Conservation (phyloP, 2,797 vertebrate genomes). For the Galaxias olidus region DNA sequence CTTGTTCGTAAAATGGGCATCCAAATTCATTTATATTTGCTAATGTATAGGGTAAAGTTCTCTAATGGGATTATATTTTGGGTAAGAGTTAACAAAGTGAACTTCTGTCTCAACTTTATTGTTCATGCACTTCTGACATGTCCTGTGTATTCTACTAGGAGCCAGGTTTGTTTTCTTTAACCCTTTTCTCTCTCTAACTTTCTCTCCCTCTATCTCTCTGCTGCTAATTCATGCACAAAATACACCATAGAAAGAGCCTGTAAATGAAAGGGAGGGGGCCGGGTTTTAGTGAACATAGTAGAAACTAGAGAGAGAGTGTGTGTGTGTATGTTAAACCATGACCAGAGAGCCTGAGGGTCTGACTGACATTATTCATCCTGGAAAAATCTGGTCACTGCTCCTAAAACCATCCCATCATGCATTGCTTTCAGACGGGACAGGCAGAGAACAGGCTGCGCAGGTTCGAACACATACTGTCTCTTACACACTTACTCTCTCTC, state of each 20-base stretch:
- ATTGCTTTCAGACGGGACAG: conserved; percentile 14
- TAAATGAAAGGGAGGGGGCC: conserved; percentile 29
- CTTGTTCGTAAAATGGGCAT: too few species aligned
- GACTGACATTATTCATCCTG: conserved; percentile 51
- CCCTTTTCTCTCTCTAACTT: conserved; percentile 5
- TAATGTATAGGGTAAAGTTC: too few species aligned
- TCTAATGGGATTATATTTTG: too few species aligned
- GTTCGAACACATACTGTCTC: too few species aligned
- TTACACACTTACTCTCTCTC: too few species aligned
- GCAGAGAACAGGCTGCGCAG: neutral
- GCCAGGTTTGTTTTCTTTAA: conserved; percentile 20
- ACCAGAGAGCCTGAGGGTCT: conserved; percentile 38
- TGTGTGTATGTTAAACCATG: conserved; percentile 23
- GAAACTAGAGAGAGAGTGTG: neutral
- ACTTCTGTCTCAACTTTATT: too few species aligned
- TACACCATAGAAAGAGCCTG: conserved; percentile 40
- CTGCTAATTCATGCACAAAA: conserved; percentile 53
- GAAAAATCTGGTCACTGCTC: conserved; percentile 36
- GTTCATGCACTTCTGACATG: too few species aligned
- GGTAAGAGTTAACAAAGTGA: too few species aligned
- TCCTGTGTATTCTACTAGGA: too few species aligned
- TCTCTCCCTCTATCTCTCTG: conserved; percentile 5
- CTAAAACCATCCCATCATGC: conserved; percentile 37
- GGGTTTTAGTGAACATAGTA: conserved; percentile 18
- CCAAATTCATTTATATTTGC: too few species aligned